A percentile compares a stretch with the other conserved stretches of the same genome.
phyloP scores from a whole-genome alignment of 2,888 invertebrate species.

The Ectemnius cavifrons region DNA sequence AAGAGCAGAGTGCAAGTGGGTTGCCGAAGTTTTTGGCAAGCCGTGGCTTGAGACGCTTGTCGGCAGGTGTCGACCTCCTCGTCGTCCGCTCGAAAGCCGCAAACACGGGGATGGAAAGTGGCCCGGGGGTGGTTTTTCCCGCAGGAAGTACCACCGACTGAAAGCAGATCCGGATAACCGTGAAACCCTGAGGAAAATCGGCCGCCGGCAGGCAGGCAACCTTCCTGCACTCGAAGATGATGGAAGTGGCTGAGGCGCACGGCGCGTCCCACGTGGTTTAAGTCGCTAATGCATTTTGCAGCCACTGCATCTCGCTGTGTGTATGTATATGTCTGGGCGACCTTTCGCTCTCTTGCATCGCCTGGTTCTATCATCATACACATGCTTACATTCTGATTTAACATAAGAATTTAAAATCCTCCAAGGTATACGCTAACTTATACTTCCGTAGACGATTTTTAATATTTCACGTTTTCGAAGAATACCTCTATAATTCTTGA shows the following conservation, averaged over 20 bases:
- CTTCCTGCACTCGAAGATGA: constrained; percentile 22
- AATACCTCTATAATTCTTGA: too few relatives aligned
- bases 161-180: constrained; percentile 52
- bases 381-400: too few relatives aligned
- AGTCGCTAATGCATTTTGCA: constrained; percentile 24
- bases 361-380: too few relatives aligned
- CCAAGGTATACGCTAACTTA: too few relatives aligned
- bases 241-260: constrained; percentile 7
- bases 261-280: constrained; percentile 30
- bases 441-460: too few relatives aligned
- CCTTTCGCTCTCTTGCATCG: not conserved
- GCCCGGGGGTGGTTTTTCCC: constrained; percentile 40
- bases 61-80: constrained; percentile 9
- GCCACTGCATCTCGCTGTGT: not conserved
- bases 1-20: too few relatives aligned
- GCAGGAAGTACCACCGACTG: constrained; percentile 39
- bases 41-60: constrained; percentile 9
- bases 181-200: constrained; percentile 52
- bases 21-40: too few relatives aligned
- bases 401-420: too few relatives aligned
- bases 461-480: too few relatives aligned
- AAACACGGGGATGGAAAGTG: constrained; percentile 39
- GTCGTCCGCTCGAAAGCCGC: constrained; percentile 15
- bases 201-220: constrained; percentile 35
- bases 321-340: not conserved